Evolutionary conservation across 2,113 vertebrate genomes (phyloP).

Genomic region (Nansenia antarctica): DNA sequence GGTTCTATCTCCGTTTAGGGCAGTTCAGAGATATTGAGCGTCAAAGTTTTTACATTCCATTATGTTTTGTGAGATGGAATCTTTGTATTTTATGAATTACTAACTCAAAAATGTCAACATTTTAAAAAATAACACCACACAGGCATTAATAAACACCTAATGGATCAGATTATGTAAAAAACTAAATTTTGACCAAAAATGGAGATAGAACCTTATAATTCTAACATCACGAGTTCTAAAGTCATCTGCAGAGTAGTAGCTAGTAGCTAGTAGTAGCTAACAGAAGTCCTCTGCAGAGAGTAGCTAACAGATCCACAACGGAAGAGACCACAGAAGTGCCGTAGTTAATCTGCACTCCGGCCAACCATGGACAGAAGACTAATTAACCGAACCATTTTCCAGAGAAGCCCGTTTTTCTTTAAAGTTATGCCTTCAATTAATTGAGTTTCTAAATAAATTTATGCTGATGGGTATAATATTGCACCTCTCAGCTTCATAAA

Average conservation of each 20-base stretch:
- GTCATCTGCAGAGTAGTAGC: neutral
- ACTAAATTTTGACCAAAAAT: no score
- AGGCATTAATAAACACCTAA: no score
- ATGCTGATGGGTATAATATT: conserved; percentile 22
- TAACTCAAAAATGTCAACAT: no score
- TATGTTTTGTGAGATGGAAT: no score
- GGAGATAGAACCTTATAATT: no score
- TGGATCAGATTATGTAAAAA: no score
- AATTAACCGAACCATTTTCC: neutral
- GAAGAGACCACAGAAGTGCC: neutral
- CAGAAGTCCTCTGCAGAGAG: neutral
- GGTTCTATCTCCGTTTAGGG: no score
- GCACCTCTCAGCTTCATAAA: conserved; percentile 46
- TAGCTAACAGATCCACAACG: neutral
- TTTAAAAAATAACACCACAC: no score
- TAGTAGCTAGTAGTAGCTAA: neutral
- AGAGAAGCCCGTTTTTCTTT: neutral
- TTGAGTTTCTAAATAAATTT: conserved; percentile 33
- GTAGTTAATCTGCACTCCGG: neutral
- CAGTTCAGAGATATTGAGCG: no score
- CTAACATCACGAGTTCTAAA: no score
- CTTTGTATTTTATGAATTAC: no score
- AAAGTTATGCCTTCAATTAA: conserved; percentile 14
- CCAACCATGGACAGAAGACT: neutral
- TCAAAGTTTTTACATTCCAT: no score